Percentiles rank a stretch among this genome's conserved stretches.
These are phyloP conservation scores for Notiomystis cincta DNA, from an alignment of 2,113 vertebrate species.

Conservation along the genomic window DNA sequence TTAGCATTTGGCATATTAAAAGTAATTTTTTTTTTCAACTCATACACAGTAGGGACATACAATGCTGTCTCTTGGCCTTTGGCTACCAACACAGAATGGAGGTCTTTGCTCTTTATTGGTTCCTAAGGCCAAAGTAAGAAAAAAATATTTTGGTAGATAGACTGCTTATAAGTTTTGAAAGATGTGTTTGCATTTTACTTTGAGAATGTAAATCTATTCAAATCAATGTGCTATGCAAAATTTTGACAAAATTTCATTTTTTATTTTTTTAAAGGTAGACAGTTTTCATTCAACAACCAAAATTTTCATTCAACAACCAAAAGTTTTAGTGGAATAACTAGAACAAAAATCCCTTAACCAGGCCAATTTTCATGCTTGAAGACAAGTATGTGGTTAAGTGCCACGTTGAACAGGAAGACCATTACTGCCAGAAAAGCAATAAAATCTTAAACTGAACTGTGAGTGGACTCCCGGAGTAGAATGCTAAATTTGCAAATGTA, in stretches of 20 bases:
- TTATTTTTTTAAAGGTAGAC: background rate
- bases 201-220: background rate
- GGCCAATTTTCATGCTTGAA: background rate
- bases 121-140: background rate
- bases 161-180: background rate
- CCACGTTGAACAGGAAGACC: background rate
- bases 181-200: background rate
- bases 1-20: background rate
- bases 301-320: background rate
- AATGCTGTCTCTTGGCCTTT: background rate
- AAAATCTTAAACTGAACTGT: background rate
- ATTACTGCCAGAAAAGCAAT: background rate
- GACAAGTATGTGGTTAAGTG: background rate
- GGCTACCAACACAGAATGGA: background rate
- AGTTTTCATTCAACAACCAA: background rate
- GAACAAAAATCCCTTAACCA: background rate
- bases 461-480: background rate
- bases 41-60: background rate
- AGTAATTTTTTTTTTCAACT: background rate
- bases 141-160: background rate
- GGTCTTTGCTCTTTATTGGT: background rate
- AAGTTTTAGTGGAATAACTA: background rate
- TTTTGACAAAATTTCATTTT: background rate
- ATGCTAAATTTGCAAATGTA: background rate
- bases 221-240: background rate